Base-by-base conservation (phyloP, 2,113 vertebrate genomes). In the Xenopus laevis region DNA sequence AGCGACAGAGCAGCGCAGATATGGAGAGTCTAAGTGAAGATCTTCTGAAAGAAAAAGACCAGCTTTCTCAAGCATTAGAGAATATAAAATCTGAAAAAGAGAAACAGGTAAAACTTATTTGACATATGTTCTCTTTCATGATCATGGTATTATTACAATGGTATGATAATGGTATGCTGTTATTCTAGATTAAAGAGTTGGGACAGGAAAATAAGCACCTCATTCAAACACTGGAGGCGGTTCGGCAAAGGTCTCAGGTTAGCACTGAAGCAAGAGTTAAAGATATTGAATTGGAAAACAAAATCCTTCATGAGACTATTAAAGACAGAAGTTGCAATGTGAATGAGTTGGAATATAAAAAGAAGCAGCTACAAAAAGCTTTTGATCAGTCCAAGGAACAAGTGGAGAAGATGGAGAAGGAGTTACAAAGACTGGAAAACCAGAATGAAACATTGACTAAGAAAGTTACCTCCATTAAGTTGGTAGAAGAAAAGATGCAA, bases 1-100 rank as follows among this genome's bases (percentile, higher is more conserved):
- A 99, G 83, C 95, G 91, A 81, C 91, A 97, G 83, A 96, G 94
- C 80, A 95, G 86, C 83, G 92, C 96, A 79, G 96, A 98, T 78
- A 84, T 97, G 91, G 96, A 96, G 84, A 91, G 84, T 16, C 85
- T 97, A 57, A 92, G 93, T 2, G 94, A 98, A 71, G 96, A 98
- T 78, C 85, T 98, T 20, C 84, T 96, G 68, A 94, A 89, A 77
- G 96, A 99, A 68, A 99, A 96, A 68, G 91, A 96, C 55, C 88
- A 84, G 74, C 82, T 96, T 33, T 91, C 93, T 82, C 85, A 86
- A 1, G 72, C 86, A 18, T 75, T 95, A 82, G 93, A 96, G 47
- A 77, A 78, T 33, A 78, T 94, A 52, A 94, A 87, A 79, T 91
- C 90, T 0, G 91, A 95, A 74, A 94, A 78, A 82, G 94, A 95